Conservation (phyloP, 2,888 invertebrate genomes). For the Pterostichus madidus region DNA sequence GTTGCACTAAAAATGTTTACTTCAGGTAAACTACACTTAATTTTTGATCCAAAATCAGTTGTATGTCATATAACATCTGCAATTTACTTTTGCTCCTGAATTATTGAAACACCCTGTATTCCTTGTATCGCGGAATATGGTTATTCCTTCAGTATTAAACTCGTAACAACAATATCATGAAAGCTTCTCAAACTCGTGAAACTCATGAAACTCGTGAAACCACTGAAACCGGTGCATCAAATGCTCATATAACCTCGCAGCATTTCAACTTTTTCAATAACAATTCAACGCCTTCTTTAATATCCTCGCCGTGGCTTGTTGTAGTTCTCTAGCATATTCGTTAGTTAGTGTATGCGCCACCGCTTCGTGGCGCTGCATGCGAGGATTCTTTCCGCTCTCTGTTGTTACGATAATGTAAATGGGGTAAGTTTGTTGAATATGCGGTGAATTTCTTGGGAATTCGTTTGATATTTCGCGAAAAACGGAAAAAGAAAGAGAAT, state of each 20-base stretch:
- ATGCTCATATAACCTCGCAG: constrained; percentile 12
- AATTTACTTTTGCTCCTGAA: too few species aligned
- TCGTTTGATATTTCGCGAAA: constrained; percentile 1
- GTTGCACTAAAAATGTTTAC: too few species aligned
- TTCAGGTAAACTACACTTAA: too few species aligned
- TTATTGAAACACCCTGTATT: too few species aligned
- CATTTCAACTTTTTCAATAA: constrained; percentile 48
- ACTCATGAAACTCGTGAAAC: background rate
- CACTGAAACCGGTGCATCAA: constrained; percentile 17
- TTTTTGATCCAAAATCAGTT: too few species aligned
- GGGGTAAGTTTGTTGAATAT: background rate
- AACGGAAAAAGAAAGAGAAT: background rate
- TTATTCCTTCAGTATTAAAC: background rate
- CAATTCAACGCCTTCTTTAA: constrained; percentile 35
- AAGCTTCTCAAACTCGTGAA: too few species aligned
- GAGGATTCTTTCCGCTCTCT: background rate
- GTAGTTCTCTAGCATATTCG: background rate
- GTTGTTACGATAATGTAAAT: background rate
- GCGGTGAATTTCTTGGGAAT: background rate
- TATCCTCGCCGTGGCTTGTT: constrained; percentile 6
- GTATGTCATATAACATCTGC: too few species aligned
- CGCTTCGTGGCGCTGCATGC: too few species aligned
- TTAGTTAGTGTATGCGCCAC: too few species aligned
- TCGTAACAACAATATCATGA: background rate
- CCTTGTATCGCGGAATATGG: background rate